Evolutionary conservation across 2,888 invertebrate genomes (phyloP).

Genomic region (Phaedon cochleariae): DNA sequence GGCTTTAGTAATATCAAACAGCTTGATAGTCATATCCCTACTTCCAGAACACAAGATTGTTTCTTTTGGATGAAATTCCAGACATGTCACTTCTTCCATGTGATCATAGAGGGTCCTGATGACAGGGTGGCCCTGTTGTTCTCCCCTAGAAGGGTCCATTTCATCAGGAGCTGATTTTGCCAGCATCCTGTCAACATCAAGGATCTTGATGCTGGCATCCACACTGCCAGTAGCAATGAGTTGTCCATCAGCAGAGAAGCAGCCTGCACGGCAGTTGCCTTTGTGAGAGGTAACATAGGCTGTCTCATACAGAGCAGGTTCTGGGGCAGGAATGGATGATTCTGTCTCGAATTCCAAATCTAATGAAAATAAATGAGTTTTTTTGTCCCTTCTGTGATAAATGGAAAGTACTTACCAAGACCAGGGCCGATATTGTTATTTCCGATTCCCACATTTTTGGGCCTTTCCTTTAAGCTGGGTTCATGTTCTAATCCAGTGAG

Average conservation of each 20-base stretch:
- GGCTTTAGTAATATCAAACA: constrained; percentile 98
- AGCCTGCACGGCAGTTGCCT: constrained; percentile 93
- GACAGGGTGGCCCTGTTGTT: constrained; percentile 96
- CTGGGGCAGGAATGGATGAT: constrained; percentile 90
- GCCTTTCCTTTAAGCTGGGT: constrained; percentile 74
- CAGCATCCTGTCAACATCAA: constrained; percentile 99
- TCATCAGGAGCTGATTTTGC: constrained; percentile 96
- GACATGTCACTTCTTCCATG: constrained; percentile 94
- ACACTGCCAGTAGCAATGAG: constrained; percentile 97
- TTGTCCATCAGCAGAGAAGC: constrained; percentile 94
- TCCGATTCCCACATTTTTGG: constrained; percentile 67
- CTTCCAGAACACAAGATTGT: constrained; percentile 96
- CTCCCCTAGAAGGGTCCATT: constrained; percentile 82
- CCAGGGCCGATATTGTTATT: constrained; percentile 77
- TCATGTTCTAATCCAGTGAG: constrained; percentile 86
- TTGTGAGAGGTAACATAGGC: constrained; percentile 99
- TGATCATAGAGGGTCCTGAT: constrained; percentile 98
- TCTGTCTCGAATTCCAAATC: constrained; percentile 98
- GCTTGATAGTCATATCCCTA: constrained; percentile 90
- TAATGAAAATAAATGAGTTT: constrained; percentile 47
- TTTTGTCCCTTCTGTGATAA: neutral
- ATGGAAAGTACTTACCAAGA: constrained; percentile 51
- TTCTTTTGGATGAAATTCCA: constrained; percentile 96
- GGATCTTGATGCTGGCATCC: constrained; percentile 98
- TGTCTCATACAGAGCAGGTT: constrained; percentile 97